Base-by-base conservation (phyloP, 2,888 invertebrate genomes). In the Chymomyza fuscimana region DNA sequence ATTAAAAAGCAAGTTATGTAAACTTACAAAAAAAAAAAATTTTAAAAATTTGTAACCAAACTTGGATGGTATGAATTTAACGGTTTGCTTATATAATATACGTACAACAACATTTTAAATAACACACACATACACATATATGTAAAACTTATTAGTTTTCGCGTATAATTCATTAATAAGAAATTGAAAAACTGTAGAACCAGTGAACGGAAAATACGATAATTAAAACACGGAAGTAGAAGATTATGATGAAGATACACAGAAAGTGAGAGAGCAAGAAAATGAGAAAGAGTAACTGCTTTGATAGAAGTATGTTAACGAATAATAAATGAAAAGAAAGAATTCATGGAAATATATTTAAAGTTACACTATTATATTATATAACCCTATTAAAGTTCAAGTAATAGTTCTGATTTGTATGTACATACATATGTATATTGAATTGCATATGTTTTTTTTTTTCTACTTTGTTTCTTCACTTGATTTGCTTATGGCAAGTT, bases 41-140 rank as follows among this genome's bases (percentile, higher is more conserved):
- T 70, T 40, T 63, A 65, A 63, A 22, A 56, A 68, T 72, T 67
- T 78, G 16, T 63, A 72, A 56, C 72, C 72, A 83, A 78, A 87
- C 86, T 86, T 78, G 79, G 84, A 83, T 83, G 88, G 85, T 81
- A 88, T 79, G 77, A 83, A 83, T 86, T 74, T 70, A 81, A 86
- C 87, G 87, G 88, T 86, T 86, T 88, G 87, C 88, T 83, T 88
- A 81, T 70, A 56, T 61, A 52, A 52, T 51, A 60, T 59, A 59
- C 40, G 54, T 51, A 74, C 50, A 63, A 60, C 64, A 58, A 25
- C n/a, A 22, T 22, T 22, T 58, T 4, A 58, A 58, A 29, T 25
- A 58, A 25, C 16, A 54, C 16, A 22, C 54, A 9, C 10, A 54
- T 19, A 70, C 58, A 63, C 59, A 70, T 67, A 54, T 67, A 72